These are phyloP conservation scores for Carollia perspicillata DNA, from an alignment of 2,113 vertebrate genomes.

Conservation along the genomic window DNA sequence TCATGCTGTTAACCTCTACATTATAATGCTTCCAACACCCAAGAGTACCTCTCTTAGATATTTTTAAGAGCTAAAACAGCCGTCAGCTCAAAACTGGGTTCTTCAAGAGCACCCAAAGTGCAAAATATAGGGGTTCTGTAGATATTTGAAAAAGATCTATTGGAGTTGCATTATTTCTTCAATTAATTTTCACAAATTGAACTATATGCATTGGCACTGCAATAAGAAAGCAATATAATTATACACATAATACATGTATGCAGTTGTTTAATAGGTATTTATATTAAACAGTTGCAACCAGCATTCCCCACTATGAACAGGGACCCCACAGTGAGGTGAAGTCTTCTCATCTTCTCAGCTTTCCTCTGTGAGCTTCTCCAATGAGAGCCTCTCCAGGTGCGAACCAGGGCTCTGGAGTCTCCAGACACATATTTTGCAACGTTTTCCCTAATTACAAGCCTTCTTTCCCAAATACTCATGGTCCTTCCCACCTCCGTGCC, in stretches of 20 bases:
- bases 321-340: not conserved
- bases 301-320: not conserved
- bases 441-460: not conserved
- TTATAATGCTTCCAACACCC: not conserved
- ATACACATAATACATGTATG: no score
- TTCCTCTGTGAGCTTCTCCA: not conserved
- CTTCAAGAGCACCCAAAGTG: not conserved
- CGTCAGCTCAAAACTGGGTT: not conserved
- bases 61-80: not conserved
- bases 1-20: not conserved
- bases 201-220: not conserved
- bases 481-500: not conserved
- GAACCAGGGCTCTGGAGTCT: not conserved
- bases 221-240: not conserved
- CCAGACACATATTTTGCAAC: not conserved
- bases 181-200: slow-evolving; percentile 2
- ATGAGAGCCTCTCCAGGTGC: not conserved
- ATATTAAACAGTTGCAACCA: not conserved
- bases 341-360: not conserved
- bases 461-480: not conserved
- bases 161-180: not conserved
- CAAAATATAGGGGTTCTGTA: not conserved
- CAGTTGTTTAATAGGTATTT: no score
- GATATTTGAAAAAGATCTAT: not conserved
- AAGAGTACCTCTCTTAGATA: not conserved